These are phyloP conservation scores for Drosophila incognita DNA, from an alignment of 2,888 invertebrate species.

Conservation along the genomic window DNA sequence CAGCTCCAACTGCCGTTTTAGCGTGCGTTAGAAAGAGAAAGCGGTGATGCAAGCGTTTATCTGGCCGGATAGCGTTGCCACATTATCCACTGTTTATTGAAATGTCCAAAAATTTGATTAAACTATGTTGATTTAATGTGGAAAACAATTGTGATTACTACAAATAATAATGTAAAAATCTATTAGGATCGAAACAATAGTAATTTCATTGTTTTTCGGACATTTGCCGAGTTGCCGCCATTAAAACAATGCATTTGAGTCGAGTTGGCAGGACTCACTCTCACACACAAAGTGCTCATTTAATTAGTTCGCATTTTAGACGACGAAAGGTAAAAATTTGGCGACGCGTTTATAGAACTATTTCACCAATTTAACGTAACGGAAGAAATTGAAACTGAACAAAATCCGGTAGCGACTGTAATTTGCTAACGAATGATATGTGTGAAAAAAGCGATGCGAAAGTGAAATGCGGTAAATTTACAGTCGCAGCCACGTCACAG, in stretches of 20 bases:
- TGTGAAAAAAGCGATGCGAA: conserved; percentile 28
- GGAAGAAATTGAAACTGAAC: conserved; percentile 45
- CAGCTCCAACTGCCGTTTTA: conserved; percentile 14
- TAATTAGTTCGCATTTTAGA: conserved; percentile 81
- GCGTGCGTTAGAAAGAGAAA: conserved; percentile 59
- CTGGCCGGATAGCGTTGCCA: conserved; percentile 59
- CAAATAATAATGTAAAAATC: not conserved
- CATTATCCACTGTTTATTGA: not conserved
- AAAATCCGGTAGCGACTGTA: conserved; percentile 66
- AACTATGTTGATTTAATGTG: conserved; percentile 20
- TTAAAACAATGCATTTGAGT: conserved; percentile 40
- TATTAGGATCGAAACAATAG: rapidly evolving
- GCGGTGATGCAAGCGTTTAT: conserved; percentile 58
- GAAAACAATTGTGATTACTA: conserved; percentile 2
- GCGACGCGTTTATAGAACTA: conserved; percentile 70
- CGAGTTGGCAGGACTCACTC: conserved; percentile 64
- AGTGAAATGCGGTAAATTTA: conserved; percentile 72
- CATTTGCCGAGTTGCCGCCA: conserved; percentile 67
- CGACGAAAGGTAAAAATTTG: conserved; percentile 79
- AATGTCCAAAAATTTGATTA: not conserved
- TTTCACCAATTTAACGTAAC: conserved; percentile 49
- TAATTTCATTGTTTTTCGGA: not conserved
- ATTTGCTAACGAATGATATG: conserved; percentile 38
- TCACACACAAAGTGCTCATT: conserved; percentile 77
- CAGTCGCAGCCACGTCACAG: conserved; percentile 74